These are phyloP conservation scores for Heliconius hewitsoni DNA, from an alignment of 1,140 invertebrate species.

Conservation along the genomic window DNA sequence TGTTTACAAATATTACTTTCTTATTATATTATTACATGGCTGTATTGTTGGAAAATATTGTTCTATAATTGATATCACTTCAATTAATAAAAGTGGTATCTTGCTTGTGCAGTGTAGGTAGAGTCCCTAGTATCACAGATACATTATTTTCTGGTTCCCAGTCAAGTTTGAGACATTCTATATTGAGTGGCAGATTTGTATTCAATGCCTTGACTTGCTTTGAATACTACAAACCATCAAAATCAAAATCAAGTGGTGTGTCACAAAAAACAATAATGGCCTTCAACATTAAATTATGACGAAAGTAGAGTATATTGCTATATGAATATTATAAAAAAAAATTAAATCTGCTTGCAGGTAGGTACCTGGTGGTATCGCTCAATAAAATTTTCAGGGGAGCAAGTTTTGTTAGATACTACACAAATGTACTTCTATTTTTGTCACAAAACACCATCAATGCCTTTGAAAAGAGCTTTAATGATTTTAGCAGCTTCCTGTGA, in stretches of 20 bases:
- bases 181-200: no score
- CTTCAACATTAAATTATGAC: no score
- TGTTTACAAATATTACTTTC: background rate
- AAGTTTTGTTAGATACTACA: slow-evolving; percentile 97
- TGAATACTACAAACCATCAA: no score
- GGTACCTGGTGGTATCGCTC: slow-evolving; percentile 99
- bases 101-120: no score
- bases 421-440: slow-evolving; percentile 98
- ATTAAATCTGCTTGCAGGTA: slow-evolving; percentile 81
- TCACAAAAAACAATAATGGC: no score
- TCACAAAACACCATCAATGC: slow-evolving; percentile 97
- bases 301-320: background rate
- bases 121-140: no score
- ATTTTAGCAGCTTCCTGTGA: slow-evolving; percentile 97
- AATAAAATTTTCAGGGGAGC: slow-evolving; percentile 97
- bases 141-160: no score
- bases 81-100: no score
- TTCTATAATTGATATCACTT: background rate
- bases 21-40: background rate
- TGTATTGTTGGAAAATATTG: background rate
- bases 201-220: no score
- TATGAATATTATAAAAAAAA: background rate
- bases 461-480: slow-evolving; percentile 97
- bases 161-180: no score
- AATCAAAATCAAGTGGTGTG: no score